Evolutionary conservation across 2,113 vertebrate species (phyloP), one percentile per base, ranked within the genome.

Genomic region (Oreochromis spilurus): DNA sequence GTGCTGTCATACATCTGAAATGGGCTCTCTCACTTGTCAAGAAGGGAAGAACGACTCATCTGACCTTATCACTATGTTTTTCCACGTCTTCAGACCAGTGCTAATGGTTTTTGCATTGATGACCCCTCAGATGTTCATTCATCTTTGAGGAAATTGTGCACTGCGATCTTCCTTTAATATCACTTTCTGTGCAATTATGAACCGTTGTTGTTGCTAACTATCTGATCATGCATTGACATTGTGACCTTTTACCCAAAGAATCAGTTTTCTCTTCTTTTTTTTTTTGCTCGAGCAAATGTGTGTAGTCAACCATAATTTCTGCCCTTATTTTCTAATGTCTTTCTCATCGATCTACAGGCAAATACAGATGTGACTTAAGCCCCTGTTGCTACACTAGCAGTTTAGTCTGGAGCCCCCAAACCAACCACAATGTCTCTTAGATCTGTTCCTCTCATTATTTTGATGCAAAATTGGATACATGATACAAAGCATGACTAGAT

Each of bases 291-390:
- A 24, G 0, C 12, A 70, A 24, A 40, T 1, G 12, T 43, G 4
- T 9, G 36, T n/a, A 70, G n/a, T 9, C 19, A 5, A 24, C 62
- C 36, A 21, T 40, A 40, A 40, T 1, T 40, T 40, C 36, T 21
- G 36, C 12, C 12, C n/a, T 1, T 24, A 16, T 70, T 40, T 24
- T 70, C 36, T 34, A 36, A 5, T 65, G 31, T 36, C 60, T 70
- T 70, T 16, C 12, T 40, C 36, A 70, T 43, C 0, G 0, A 24
- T 0, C 65, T 43, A 70, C 36, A 43, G 62, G n/a, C 65, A 70
- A 43, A 45, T 26, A 14, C 38, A 72, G 38, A 45, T 72, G 67
- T 26, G 21, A 45, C 0, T 45, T 0, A 45, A 45, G 21, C 5
- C 21, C 13, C 26, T 1, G 67, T 17, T 72, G 3, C 11, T 38